These are phyloP conservation scores for Drosophila oshimai DNA, from an alignment of 1,140 invertebrate genomes.

Conservation along the genomic window DNA sequence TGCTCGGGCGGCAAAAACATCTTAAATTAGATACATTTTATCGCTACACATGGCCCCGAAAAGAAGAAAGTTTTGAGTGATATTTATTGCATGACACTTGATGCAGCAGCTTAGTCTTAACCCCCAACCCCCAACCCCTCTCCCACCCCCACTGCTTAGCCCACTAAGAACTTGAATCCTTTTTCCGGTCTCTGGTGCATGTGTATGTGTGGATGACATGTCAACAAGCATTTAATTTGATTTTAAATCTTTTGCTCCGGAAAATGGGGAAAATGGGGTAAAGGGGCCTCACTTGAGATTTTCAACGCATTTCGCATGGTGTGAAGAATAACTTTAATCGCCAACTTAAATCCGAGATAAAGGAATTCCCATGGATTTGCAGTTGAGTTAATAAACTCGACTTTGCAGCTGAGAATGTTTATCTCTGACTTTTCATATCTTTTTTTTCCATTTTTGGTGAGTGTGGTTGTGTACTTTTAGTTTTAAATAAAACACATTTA, in stretches of 20 bases:
- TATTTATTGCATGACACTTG: conserved; percentile 75
- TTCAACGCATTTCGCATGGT: neutral
- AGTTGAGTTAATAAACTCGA: conserved; percentile 37
- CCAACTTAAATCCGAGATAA: conserved; percentile 42
- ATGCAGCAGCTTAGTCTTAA: conserved; percentile 30
- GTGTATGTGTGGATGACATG: conserved; percentile 50
- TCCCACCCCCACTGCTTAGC: neutral
- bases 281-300: conserved; percentile 28
- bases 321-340: conserved; percentile 29
- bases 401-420: conserved; percentile 10
- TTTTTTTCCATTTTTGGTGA: no score
- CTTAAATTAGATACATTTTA: conserved; percentile 80
- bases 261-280: no score
- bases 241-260: conserved; percentile 62
- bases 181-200: conserved; percentile 20
- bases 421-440: conserved; percentile 1
- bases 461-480: no score
- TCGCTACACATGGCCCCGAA: conserved; percentile 65
- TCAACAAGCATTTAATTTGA: conserved; percentile 76
- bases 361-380: conserved; percentile 33
- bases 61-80: conserved; percentile 64
- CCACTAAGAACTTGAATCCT: conserved; percentile 32
- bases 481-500: no score
- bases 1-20: conserved; percentile 74
- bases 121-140: neutral